A percentile compares a stretch with the other conserved stretches of the same genome.
phyloP scores from a whole-genome alignment of 2,888 invertebrate species.

The Tetrapedia diversipes region DNA sequence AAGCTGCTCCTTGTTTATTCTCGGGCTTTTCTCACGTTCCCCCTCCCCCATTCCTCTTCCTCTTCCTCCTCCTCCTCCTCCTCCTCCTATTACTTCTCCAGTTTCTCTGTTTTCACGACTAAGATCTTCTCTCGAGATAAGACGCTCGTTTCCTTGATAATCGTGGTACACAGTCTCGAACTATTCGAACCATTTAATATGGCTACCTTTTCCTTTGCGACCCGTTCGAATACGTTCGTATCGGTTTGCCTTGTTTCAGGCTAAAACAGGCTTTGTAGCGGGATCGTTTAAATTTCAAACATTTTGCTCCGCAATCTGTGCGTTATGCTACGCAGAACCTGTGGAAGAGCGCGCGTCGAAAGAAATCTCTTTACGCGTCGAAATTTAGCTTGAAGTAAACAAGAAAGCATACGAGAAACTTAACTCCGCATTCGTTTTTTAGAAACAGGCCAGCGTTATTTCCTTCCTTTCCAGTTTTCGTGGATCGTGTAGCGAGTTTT shows the following conservation, averaged over 20 bases:
- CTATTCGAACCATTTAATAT: conserved; percentile 27
- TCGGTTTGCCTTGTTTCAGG: too few species aligned
- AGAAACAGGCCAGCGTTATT: too few species aligned
- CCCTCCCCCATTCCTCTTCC: not conserved
- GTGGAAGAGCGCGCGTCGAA: not conserved
- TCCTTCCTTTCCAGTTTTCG: not conserved
- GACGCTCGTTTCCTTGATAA: conserved; percentile 21
- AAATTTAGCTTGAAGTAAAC: conserved; percentile 26
- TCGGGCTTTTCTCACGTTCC: not conserved
- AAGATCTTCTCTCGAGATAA: conserved; percentile 13
- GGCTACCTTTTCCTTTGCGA: conserved; percentile 20
- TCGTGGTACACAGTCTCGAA: conserved; percentile 6
- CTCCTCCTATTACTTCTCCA: not conserved
- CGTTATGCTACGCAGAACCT: too few species aligned
- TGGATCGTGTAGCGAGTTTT: not conserved
- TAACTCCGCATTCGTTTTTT: not conserved
- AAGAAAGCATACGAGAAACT: conserved; percentile 8
- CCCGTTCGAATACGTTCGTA: conserved; percentile 13
- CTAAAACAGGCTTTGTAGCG: too few species aligned
- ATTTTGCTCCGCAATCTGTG: not conserved
- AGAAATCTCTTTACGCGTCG: conserved; percentile 27
- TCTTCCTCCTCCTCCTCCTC: too few species aligned
- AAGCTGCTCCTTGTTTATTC: conserved; percentile 37
- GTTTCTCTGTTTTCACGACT: not conserved
- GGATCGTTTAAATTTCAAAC: conserved; percentile 19